A percentile compares a stretch with the other conserved stretches of the same genome.
phyloP scores from a whole-genome alignment of 2,797 vertebrate genomes.

The Protonibea diacanthus region DNA sequence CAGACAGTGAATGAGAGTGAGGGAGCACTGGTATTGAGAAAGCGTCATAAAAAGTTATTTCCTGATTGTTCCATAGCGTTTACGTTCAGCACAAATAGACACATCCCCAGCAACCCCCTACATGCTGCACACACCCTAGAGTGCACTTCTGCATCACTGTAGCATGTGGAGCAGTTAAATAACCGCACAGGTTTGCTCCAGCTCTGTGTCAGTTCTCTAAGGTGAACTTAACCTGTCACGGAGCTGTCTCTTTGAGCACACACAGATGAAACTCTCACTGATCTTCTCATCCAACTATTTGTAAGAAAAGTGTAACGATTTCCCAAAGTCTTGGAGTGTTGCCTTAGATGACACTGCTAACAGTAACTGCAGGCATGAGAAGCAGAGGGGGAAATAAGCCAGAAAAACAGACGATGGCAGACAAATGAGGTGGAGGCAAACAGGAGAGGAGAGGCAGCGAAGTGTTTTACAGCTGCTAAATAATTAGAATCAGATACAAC shows the following conservation, averaged over 20 bases:
- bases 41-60: too few species aligned
- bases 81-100: too few species aligned
- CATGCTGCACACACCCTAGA: background rate
- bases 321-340: background rate
- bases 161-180: background rate
- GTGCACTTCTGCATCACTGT: background rate
- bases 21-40: too few species aligned
- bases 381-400: background rate
- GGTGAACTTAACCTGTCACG: too few species aligned
- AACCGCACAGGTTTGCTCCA: too few species aligned
- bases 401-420: constrained; percentile 6
- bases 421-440: constrained; percentile 59
- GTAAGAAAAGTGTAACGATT: background rate
- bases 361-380: background rate
- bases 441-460: constrained; percentile 54
- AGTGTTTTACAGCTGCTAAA: constrained; percentile 73
- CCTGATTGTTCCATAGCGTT: too few species aligned
- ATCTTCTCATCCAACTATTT: background rate
- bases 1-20: too few species aligned
- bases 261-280: too few species aligned
- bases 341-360: background rate
- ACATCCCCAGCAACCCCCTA: too few species aligned
- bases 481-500: constrained; percentile 72
- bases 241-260: too few species aligned
- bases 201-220: too few species aligned